Percentiles rank a stretch among this genome's conserved stretches.
phyloP scores from a whole-genome alignment of 2,888 invertebrate genomes.

The Limenitis camilla region DNA sequence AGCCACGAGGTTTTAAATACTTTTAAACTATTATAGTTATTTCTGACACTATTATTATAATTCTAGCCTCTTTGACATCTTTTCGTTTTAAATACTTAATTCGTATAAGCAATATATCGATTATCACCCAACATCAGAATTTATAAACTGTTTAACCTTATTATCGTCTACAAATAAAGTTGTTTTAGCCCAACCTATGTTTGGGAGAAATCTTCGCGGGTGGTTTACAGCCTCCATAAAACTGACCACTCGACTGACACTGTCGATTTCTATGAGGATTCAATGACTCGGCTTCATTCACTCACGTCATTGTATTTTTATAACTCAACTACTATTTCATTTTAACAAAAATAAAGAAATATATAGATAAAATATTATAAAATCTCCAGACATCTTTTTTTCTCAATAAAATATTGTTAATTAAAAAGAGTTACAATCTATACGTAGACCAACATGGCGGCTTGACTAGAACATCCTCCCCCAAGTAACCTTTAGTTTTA shows the following conservation, averaged over 20 bases:
- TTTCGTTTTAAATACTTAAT: no score
- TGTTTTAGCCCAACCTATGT: constrained; percentile 16
- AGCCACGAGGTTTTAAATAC: no score
- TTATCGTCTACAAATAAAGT: constrained; percentile 8
- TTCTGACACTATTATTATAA: no score
- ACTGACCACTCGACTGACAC: constrained; percentile 51
- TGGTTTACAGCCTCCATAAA: constrained; percentile 63
- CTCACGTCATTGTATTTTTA: constrained; percentile 26
- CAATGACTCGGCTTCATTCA: constrained; percentile 39
- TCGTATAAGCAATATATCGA: background rate
- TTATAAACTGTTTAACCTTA: background rate
- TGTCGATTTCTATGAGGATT: constrained; percentile 38
- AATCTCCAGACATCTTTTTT: background rate
- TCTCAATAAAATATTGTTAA: no score
- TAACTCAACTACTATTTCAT: background rate
- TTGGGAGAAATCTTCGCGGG: constrained; percentile 47
- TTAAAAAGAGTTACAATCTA: no score
- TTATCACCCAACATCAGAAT: background rate
- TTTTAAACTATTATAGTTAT: no score
- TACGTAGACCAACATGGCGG: no score
- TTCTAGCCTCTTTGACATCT: no score
- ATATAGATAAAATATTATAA: background rate
- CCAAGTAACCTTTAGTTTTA: no score
- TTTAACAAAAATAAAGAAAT: background rate
- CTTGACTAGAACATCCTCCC: no score